Evolutionary conservation across 1,140 invertebrate species (phyloP), one percentile per base, ranked within the genome.

Genomic region (Drosophila ficusphila): DNA sequence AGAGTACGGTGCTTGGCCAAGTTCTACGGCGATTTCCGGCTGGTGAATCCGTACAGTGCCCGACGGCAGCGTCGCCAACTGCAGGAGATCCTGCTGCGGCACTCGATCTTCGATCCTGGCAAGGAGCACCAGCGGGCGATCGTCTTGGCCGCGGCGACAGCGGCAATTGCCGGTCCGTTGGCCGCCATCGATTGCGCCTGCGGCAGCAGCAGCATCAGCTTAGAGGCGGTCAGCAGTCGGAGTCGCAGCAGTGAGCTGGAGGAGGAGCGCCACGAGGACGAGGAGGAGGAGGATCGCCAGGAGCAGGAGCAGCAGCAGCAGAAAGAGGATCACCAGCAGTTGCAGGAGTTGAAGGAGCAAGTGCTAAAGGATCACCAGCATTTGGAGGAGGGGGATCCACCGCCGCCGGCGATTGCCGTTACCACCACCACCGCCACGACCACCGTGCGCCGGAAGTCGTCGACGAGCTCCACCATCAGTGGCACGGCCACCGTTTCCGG

Each of bases 31-130:
- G 88, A 91, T 19, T 91, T 91, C 23, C 79, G 56, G 0, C 47
- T 91, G 39, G 64, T 76, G 23, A 91, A 91, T 77, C 90, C 90
- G 4, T 91, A 91, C 47, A 91, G 86, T 51, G 85, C 85, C 7
- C 62, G 76, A 3, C 81, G 88, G 9, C 90, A 91, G 44, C 82
- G 82, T 4, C 76, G 83, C 0, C 86, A 90, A 19, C 54, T 91
- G 64, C 89, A 90, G 47, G 89, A 91, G 64, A 91, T 91, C 4
- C 44, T 90, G 21, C 18, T 91, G 11, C 76, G 79, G 34, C 90
- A 91, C 19, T 91, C 90, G 14, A 91, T 90, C 56, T 76, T 83
- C 27, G 89, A 89, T 73, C 79, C 89, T 14, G 85, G 81, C 14
- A 79, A 88, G 2, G 77, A 86, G 29, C 56, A 72, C 1, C 73